Conservation (phyloP, 2,888 invertebrate species). For the Apodemia hepburni region DNA sequence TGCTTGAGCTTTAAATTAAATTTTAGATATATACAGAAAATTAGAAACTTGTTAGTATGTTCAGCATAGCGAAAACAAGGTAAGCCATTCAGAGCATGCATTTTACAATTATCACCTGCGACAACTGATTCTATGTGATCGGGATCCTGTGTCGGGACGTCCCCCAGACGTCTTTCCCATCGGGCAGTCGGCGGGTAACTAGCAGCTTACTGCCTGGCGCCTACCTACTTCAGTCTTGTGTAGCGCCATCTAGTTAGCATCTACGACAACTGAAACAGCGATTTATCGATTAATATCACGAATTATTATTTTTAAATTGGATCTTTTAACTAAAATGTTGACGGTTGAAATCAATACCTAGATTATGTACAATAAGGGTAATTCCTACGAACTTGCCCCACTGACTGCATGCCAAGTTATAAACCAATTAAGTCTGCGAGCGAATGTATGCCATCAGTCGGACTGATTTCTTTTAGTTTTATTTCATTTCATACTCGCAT, state of each 20-base stretch:
- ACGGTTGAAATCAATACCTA: slow-evolving; percentile 24
- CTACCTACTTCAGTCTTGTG: slow-evolving; percentile 40
- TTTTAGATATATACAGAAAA: background rate
- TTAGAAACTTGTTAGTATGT: background rate
- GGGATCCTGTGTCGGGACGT: slow-evolving; percentile 61
- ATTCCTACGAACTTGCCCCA: slow-evolving; percentile 33
- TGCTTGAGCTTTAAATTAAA: background rate
- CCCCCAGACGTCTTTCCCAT: slow-evolving; percentile 77
- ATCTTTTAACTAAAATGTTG: slow-evolving; percentile 1
- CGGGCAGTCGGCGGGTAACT: slow-evolving; percentile 51
- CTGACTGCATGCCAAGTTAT: slow-evolving; percentile 27
- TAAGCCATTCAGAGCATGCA: slow-evolving; percentile 21
- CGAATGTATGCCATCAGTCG: slow-evolving; percentile 14
- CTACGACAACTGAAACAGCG: slow-evolving; percentile 44
- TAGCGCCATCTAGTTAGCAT: slow-evolving; percentile 45
- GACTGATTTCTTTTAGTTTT: slow-evolving; percentile 20
- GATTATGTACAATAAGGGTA: slow-evolving; percentile 28
- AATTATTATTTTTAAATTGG: slow-evolving; percentile 8
- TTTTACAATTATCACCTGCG: slow-evolving; percentile 48
- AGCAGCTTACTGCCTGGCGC: slow-evolving; percentile 37
- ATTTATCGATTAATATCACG: slow-evolving; percentile 26
- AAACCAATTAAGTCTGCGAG: slow-evolving; percentile 30
- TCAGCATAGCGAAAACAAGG: background rate
- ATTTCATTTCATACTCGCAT: slow-evolving; percentile 6
- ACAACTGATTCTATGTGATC: slow-evolving; percentile 59